These are phyloP conservation scores for Heliocidaris erythrogramma DNA, from an alignment of 35 echinoderm and acorn worm species.

Conservation along the genomic window DNA sequence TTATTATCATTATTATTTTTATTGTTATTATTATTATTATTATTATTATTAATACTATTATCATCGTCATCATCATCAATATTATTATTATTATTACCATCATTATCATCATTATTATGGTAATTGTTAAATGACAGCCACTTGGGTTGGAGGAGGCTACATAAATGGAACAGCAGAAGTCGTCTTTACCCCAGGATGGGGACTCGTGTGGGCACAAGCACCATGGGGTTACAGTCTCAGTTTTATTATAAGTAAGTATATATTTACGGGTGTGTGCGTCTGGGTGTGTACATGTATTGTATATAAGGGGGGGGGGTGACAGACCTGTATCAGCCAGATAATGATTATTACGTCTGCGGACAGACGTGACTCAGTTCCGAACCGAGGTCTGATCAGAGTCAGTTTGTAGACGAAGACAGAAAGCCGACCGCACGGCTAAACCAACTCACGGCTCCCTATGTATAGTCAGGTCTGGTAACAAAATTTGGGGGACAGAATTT, in stretches of 20 bases:
- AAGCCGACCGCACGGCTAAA: no score
- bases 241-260: constrained; percentile 79
- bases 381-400: no score
- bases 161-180: constrained; percentile 98
- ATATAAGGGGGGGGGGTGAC: no score
- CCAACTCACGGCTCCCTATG: no score
- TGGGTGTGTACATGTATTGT: no score
- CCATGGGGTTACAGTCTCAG: constrained; percentile 97
- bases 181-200: constrained; percentile 66
- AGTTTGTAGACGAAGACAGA: no score
- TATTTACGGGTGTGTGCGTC: background rate
- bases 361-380: no score
- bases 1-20: background rate
- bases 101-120: background rate
- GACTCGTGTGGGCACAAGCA: constrained; percentile 94
- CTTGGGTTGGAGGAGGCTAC: constrained; percentile 99
- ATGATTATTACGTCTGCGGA: no score
- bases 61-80: background rate
- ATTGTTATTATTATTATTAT: background rate
- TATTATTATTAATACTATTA: background rate
- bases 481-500: no score
- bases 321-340: no score
- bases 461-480: no score
- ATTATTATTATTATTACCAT: background rate
- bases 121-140: constrained; percentile 47